Evolutionary conservation across 2,888 invertebrate genomes (phyloP).

Genomic region (Drosophila prolongata): DNA sequence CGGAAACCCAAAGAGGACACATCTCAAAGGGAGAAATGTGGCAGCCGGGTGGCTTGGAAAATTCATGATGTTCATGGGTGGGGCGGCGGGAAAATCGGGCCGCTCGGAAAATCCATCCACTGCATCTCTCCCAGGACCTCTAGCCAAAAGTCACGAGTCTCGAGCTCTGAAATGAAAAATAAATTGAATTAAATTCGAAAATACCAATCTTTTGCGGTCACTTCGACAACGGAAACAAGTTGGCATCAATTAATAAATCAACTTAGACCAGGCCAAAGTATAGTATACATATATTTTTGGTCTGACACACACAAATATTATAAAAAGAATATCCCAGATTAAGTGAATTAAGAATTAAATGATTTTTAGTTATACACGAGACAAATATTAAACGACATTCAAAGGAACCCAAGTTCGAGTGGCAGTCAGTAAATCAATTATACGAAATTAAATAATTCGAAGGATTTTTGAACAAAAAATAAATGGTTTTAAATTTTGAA

Average conservation of each 20-base stretch:
- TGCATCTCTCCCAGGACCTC: constrained; percentile 15
- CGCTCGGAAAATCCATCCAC: constrained; percentile 23
- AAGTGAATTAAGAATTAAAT: not conserved
- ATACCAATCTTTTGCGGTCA: constrained; percentile 29
- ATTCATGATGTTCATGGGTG: constrained; percentile 12
- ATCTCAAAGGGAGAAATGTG: constrained; percentile 3
- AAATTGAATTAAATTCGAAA: constrained; percentile 77
- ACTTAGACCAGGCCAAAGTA: constrained; percentile 2
- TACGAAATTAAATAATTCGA: too few species aligned
- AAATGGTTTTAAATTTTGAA: too few species aligned
- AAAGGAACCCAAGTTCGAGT: not conserved
- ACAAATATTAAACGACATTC: not conserved
- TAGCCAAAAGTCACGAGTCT: constrained; percentile 23
- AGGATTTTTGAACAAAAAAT: too few species aligned
- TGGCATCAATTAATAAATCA: constrained; percentile 56
- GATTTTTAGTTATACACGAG: not conserved
- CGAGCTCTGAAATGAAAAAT: constrained; percentile 61
- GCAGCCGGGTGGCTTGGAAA: constrained; percentile 4
- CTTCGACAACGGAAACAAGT: not conserved
- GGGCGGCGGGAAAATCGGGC: too few species aligned
- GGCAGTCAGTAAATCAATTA: not conserved
- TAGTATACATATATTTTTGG: not conserved
- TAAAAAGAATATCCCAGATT: not conserved
- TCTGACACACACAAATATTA: not conserved
- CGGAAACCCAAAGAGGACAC: constrained; percentile 21